Percentiles rank a stretch among this genome's conserved stretches.
Evolutionary conservation across 2,113 vertebrate genomes (phyloP).

Genomic region (Dicerorhinus sumatrensis): DNA sequence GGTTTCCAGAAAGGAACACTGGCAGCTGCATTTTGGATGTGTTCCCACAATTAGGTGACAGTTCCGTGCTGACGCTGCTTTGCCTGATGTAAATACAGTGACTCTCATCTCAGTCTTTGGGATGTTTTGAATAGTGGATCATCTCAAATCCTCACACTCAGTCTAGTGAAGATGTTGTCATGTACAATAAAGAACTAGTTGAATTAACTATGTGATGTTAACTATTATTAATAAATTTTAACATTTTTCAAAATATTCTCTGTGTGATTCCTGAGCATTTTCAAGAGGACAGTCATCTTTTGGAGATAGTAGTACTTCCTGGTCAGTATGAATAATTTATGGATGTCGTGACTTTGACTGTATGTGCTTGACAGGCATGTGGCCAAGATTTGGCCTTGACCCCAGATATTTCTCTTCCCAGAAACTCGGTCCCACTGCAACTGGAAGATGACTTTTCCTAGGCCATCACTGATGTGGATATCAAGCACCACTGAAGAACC

Average conservation of each 20-base stretch:
- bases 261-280: slow-evolving; percentile 51
- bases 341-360: not conserved
- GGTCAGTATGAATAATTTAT: not conserved
- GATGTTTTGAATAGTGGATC: not conserved
- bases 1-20: slow-evolving; percentile 12
- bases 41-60: not conserved
- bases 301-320: not conserved
- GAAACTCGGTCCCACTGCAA: not conserved
- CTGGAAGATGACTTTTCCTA: not conserved
- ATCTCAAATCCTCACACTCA: slow-evolving; percentile 46
- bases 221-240: slow-evolving; percentile 81
- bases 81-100: slow-evolving; percentile 12
- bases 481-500: not conserved
- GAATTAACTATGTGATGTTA: slow-evolving; percentile 75
- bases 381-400: not conserved
- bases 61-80: slow-evolving; percentile 27
- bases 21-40: not conserved
- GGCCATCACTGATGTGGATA: not conserved
- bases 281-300: not conserved
- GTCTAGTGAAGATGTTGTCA: slow-evolving; percentile 63
- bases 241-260: slow-evolving; percentile 68
- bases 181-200: slow-evolving; percentile 69
- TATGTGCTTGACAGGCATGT: not conserved
- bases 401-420: not conserved
- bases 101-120: slow-evolving; percentile 18